phyloP scores from a whole-genome alignment of 2,797 vertebrate species.

The Enteromius argenteus region DNA sequence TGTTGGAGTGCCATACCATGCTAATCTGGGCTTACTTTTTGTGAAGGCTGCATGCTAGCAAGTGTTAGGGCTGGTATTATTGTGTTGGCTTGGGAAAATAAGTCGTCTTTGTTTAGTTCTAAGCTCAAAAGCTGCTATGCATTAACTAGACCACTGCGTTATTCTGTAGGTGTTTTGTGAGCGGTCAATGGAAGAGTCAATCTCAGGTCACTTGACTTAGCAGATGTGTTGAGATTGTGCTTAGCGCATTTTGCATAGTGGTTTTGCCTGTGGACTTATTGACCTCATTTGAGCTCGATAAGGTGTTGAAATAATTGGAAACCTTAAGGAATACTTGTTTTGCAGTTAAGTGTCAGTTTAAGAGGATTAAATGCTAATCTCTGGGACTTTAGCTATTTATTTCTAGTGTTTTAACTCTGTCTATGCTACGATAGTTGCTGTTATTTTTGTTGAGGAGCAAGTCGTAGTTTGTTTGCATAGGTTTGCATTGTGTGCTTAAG shows the following conservation, averaged over 20 bases:
- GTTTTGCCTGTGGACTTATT: slow-evolving; percentile 49
- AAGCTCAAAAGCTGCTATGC: not conserved
- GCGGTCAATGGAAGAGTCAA: not conserved
- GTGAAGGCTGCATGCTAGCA: not conserved
- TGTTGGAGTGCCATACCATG: slow-evolving; percentile 16
- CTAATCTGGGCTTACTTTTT: not conserved
- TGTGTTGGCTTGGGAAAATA: not conserved
- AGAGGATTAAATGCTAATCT: not conserved
- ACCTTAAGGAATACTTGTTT: slow-evolving; percentile 41
- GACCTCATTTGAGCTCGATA: slow-evolving; percentile 62
- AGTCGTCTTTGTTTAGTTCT: not conserved
- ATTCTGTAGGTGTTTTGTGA: not conserved
- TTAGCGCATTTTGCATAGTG: not conserved
- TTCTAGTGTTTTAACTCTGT: not conserved
- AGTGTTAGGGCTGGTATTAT: not conserved
- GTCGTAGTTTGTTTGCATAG: slow-evolving; percentile 1
- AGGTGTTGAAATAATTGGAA: slow-evolving; percentile 58
- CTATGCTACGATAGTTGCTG: not conserved
- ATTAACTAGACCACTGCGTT: slow-evolving; percentile 11
- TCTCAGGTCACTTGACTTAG: slow-evolving; percentile 8
- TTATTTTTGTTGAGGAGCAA: not conserved
- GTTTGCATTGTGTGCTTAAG: not conserved
- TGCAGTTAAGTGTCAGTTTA: not conserved
- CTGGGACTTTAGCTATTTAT: not conserved
- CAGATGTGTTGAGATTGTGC: slow-evolving; percentile 35